A percentile compares a stretch with the other conserved stretches of the same genome.
These are phyloP conservation scores for Oasisia sp. DNA, from an alignment of 2,888 invertebrate species.

Conservation along the genomic window DNA sequence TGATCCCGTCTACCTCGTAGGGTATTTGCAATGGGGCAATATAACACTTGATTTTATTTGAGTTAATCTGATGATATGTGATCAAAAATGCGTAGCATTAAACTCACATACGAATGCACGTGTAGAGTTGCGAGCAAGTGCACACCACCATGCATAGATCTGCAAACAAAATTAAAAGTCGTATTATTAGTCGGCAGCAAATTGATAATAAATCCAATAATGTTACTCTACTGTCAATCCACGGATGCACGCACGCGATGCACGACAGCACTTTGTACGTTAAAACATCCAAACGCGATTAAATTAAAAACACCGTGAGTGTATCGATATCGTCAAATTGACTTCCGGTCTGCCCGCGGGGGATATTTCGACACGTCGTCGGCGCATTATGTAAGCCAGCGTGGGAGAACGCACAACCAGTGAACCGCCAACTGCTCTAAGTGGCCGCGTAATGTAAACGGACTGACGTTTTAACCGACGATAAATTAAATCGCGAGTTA, in stretches of 20 bases:
- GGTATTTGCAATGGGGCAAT: too few species aligned
- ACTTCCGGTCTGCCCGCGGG: not conserved
- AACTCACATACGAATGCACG: not conserved
- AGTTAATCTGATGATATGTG: too few species aligned
- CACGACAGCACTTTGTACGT: not conserved
- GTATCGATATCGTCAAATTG: not conserved
- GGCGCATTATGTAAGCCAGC: not conserved
- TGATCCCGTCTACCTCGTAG: too few species aligned
- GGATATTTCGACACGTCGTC: not conserved
- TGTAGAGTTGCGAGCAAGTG: not conserved
- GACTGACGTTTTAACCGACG: slow-evolving; percentile 17
- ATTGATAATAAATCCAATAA: not conserved
- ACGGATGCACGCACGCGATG: not conserved
- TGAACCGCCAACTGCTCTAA: slow-evolving; percentile 4
- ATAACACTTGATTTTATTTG: too few species aligned
- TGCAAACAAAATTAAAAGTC: not conserved
- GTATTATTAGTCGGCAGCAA: not conserved
- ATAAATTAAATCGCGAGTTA: slow-evolving; percentile 13
- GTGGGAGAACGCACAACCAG: not conserved
- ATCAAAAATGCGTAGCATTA: too few species aligned
- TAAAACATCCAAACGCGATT: not conserved
- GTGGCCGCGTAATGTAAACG: slow-evolving; percentile 9
- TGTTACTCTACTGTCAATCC: not conserved
- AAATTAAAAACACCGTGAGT: slow-evolving; percentile 4
- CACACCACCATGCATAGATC: not conserved